A percentile compares a stretch with the other conserved stretches of the same genome.
These are phyloP conservation scores for Callosobruchus maculatus DNA, from an alignment of 2,888 invertebrate genomes.

Conservation along the genomic window DNA sequence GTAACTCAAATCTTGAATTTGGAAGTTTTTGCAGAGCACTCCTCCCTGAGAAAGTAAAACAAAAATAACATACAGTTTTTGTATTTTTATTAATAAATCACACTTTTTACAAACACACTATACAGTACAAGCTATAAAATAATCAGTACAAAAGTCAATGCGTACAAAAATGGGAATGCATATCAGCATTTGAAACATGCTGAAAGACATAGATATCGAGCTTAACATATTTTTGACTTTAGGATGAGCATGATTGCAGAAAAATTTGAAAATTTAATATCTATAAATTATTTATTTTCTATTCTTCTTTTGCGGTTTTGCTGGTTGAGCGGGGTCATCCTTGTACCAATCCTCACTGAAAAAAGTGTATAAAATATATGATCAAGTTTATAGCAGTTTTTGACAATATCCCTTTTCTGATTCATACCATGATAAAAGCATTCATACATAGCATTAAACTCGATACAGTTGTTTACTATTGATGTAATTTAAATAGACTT, in stretches of 20 bases:
- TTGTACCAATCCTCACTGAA: slow-evolving; percentile 86
- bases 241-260: not conserved
- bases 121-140: not conserved
- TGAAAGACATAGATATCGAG: not conserved
- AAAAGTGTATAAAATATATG: slow-evolving; percentile 33
- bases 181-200: not conserved
- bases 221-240: not conserved
- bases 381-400: no score
- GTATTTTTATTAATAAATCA: not conserved
- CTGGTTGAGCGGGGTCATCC: slow-evolving; percentile 63
- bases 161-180: not conserved
- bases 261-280: not conserved
- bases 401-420: no score
- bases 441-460: no score
- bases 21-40: no score
- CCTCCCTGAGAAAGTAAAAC: not conserved
- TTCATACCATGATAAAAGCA: no score
- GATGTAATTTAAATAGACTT: no score
- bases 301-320: slow-evolving; percentile 22
- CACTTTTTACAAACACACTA: not conserved
- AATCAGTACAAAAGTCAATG: not conserved
- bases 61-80: not conserved
- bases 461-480: no score
- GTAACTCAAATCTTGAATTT: no score
- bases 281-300: not conserved